Evolutionary conservation across 1,140 invertebrate genomes (phyloP).

Genomic region (Atta cephalotes): DNA sequence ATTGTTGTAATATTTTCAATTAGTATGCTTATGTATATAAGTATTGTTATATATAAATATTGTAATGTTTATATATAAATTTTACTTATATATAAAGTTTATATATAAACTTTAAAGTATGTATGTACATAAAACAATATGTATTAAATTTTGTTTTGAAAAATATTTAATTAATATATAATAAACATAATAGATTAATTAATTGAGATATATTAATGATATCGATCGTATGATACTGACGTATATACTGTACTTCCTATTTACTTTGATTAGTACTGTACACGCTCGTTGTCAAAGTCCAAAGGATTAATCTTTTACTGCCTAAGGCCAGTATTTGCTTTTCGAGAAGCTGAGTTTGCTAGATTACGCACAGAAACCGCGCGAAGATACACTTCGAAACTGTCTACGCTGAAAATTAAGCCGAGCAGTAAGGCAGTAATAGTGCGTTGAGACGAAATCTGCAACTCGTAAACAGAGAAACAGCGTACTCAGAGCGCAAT

Average conservation of each 20-base stretch:
- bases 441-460: slow-evolving; percentile 49
- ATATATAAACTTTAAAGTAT: no score
- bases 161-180: neutral
- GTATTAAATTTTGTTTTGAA: neutral
- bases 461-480: slow-evolving; percentile 49
- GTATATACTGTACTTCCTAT: slow-evolving; percentile 16
- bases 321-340: slow-evolving; percentile 64
- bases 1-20: neutral
- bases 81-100: no score
- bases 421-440: slow-evolving; percentile 26
- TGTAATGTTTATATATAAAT: no score
- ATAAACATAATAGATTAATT: neutral
- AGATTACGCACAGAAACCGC: slow-evolving; percentile 63
- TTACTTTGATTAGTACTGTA: slow-evolving; percentile 45
- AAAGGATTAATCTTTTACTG: slow-evolving; percentile 72
- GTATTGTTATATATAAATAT: no score
- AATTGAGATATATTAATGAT: slow-evolving; percentile 19
- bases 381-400: slow-evolving; percentile 55
- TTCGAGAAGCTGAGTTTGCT: slow-evolving; percentile 66
- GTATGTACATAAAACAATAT: neutral
- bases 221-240: neutral
- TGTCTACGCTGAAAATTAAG: slow-evolving; percentile 64
- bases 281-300: slow-evolving; percentile 52
- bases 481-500: slow-evolving; percentile 29
- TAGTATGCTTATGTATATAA: neutral